Conservation (phyloP, 2,113 vertebrate genomes). For the Phaethon lepturus region DNA sequence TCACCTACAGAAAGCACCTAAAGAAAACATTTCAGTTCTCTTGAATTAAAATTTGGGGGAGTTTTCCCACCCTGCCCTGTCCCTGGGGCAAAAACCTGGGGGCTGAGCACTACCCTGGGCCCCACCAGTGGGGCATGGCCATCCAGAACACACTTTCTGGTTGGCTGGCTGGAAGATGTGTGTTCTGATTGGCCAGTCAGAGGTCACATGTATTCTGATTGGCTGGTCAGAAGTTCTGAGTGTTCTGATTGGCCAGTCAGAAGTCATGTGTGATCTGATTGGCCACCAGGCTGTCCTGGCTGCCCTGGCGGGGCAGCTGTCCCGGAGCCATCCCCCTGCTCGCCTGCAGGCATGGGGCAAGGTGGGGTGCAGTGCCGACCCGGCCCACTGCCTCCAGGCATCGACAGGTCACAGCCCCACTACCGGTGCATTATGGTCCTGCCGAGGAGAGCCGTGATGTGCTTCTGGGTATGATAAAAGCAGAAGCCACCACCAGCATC, state of each 20-base stretch:
- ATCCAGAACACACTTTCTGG: neutral
- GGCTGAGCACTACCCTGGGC: neutral
- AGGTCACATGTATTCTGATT: neutral
- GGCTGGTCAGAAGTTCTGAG: neutral
- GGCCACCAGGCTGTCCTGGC: neutral
- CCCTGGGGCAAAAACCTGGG: neutral
- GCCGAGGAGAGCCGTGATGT: neutral
- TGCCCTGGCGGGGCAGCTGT: neutral
- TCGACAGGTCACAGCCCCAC: rapidly evolving
- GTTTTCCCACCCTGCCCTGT: neutral
- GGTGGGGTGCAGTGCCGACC: neutral
- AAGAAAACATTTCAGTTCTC: neutral
- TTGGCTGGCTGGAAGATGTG: neutral
- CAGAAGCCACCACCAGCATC: neutral
- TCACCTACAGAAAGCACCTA: neutral
- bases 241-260: neutral
- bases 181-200: neutral
- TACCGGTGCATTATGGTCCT: rapidly evolving
- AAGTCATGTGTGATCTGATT: neutral
- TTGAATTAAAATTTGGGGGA: neutral
- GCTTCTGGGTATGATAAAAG: neutral
- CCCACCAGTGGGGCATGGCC: neutral
- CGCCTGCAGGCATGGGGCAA: too few relatives aligned
- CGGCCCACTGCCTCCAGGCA: neutral
- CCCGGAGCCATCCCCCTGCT: neutral